phyloP scores from a whole-genome alignment of 53 echinoderm and acorn worm genomes.

The Antedon mediterranea region DNA sequence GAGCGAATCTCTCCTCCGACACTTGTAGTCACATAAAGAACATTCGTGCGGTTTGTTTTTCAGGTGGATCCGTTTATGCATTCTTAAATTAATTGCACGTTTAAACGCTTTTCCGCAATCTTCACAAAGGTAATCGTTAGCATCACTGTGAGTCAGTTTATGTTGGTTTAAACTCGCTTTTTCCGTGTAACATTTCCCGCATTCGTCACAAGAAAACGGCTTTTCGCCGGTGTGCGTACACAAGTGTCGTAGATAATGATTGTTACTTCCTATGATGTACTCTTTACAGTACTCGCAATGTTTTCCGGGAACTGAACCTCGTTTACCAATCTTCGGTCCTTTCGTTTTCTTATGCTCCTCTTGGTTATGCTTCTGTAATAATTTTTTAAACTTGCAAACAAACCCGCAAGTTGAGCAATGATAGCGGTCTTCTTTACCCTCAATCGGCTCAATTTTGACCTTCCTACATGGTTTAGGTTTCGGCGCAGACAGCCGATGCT shows the following conservation, averaged over 20 bases:
- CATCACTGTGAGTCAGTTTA: constrained; percentile 44
- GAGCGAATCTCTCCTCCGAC: constrained; percentile 57
- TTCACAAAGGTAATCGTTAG: constrained; percentile 54
- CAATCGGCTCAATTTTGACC: neutral
- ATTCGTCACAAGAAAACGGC: constrained; percentile 50
- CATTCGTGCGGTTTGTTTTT: constrained; percentile 37
- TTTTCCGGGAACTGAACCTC: constrained; percentile 19
- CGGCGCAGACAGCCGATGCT: neutral
- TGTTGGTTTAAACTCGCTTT: constrained; percentile 54
- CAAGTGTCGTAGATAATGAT: constrained; percentile 52
- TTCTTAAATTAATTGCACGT: constrained; percentile 62
- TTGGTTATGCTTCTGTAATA: constrained; percentile 13
- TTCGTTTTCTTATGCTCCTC: constrained; percentile 17
- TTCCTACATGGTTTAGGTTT: neutral
- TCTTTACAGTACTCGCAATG: constrained; percentile 50
- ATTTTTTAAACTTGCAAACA: constrained; percentile 27
- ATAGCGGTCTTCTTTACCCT: constrained; percentile 21
- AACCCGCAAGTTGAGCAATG: constrained; percentile 23
- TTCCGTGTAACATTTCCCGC: constrained; percentile 49
- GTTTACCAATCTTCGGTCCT: neutral
- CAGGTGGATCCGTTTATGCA: constrained; percentile 59
- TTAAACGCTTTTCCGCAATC: constrained; percentile 75
- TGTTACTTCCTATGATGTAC: constrained; percentile 39
- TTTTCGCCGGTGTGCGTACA: constrained; percentile 60
- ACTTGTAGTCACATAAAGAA: constrained; percentile 48